A percentile compares a stretch with the other conserved stretches of the same genome.
Evolutionary conservation across 2,797 vertebrate genomes (phyloP).

Genomic region (Mormyrops boulengeri): DNA sequence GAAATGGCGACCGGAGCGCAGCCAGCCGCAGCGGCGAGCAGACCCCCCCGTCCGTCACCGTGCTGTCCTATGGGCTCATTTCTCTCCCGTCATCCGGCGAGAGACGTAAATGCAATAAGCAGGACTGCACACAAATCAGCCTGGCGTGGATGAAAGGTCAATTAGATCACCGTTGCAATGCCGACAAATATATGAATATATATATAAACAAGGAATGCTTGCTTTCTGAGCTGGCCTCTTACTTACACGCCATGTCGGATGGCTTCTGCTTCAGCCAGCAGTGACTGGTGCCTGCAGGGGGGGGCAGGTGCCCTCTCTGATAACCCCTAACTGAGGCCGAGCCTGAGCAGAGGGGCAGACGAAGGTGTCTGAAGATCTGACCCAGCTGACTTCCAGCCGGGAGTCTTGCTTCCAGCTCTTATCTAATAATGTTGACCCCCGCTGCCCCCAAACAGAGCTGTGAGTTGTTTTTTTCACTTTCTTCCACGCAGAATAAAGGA

Average conservation of each 20-base stretch:
- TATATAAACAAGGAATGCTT: background rate
- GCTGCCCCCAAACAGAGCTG: constrained; percentile 16
- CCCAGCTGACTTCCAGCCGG: too few relatives aligned
- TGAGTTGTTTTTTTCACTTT: background rate
- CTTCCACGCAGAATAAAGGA: constrained; percentile 4
- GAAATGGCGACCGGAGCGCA: background rate
- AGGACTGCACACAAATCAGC: background rate
- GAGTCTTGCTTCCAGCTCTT: background rate
- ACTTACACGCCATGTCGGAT: background rate
- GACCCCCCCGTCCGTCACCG: background rate
- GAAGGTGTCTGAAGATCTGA: background rate
- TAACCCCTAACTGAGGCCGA: background rate
- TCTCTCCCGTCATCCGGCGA: background rate
- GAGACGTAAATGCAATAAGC: background rate
- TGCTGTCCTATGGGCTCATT: background rate
- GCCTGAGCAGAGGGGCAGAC: background rate
- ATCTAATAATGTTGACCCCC: background rate
- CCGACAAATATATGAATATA: background rate
- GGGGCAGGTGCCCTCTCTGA: background rate
- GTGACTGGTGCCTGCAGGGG: background rate
- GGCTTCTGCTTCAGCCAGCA: background rate
- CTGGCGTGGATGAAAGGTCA: background rate
- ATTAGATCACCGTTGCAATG: background rate
- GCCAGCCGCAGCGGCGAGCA: background rate
- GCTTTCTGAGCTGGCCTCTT: background rate